Conservation (phyloP, 1,140 invertebrate species). For the Myzus persicae region DNA sequence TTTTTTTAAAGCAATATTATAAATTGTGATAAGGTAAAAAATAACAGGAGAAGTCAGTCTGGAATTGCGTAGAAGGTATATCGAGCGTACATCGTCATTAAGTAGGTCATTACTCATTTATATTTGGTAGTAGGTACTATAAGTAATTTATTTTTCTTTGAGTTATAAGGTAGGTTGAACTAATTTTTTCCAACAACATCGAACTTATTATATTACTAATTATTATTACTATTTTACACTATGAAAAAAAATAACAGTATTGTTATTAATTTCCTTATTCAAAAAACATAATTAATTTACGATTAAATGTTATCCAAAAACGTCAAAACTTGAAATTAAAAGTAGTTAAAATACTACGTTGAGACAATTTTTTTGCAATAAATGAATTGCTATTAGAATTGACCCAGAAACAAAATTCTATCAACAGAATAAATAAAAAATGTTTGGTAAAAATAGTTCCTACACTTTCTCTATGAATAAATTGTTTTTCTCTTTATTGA, state of each 20-base stretch:
- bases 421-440: too few species aligned
- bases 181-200: background rate
- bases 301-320: background rate
- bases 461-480: too few species aligned
- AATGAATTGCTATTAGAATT: background rate
- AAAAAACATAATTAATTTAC: background rate
- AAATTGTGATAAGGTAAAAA: background rate
- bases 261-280: background rate
- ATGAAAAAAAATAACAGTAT: background rate
- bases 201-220: background rate
- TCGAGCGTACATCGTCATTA: background rate
- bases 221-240: background rate
- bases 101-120: too few species aligned
- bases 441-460: too few species aligned
- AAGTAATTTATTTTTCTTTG: background rate
- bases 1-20: background rate
- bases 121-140: too few species aligned
- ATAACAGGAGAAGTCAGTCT: background rate
- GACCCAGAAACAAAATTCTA: background rate
- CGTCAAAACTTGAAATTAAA: background rate
- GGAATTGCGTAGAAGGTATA: background rate
- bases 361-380: background rate
- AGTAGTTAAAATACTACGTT: background rate
- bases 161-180: background rate
- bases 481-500: too few species aligned